Evolutionary conservation across 2,888 invertebrate genomes (phyloP).

Genomic region (Timema cristinae): DNA sequence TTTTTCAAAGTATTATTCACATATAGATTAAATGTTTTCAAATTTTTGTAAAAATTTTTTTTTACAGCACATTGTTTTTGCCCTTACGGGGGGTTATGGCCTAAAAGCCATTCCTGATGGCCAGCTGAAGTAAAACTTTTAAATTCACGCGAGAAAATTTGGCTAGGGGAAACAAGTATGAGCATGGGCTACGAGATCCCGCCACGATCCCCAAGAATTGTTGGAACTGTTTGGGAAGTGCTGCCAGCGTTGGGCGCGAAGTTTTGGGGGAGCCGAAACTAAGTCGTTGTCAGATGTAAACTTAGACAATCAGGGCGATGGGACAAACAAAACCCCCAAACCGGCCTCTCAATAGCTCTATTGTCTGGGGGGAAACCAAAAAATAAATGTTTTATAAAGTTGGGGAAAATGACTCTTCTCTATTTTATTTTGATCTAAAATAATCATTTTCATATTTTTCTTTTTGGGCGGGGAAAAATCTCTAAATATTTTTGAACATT

Average conservation of each 20-base stretch:
- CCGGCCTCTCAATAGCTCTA: no score
- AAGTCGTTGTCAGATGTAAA: constrained; percentile 23
- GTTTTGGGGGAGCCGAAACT: constrained; percentile 28
- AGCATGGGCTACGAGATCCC: constrained; percentile 61
- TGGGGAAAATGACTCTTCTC: no score
- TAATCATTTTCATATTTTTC: no score
- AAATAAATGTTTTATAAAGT: no score
- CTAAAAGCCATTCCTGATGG: constrained; percentile 79
- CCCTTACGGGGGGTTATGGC: constrained; percentile 85
- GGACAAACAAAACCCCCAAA: no score
- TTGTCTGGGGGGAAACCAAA: no score
- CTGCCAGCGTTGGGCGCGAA: constrained; percentile 17
- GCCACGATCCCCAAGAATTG: constrained; percentile 14
- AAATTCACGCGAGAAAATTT: constrained; percentile 77
- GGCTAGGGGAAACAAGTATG: constrained; percentile 82
- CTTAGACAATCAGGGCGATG: no score
- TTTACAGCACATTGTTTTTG: constrained; percentile 77
- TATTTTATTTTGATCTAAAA: no score
- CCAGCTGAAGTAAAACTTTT: constrained; percentile 76
- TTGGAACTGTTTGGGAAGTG: constrained; percentile 15
- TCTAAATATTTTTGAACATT: no score
- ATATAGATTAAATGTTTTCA: background rate
- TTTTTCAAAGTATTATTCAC: background rate
- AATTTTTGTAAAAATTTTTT: constrained; percentile 13
- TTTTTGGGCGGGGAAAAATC: no score